Evolutionary conservation across 1,140 invertebrate species (phyloP).

Genomic region (Drosophila pandora): DNA sequence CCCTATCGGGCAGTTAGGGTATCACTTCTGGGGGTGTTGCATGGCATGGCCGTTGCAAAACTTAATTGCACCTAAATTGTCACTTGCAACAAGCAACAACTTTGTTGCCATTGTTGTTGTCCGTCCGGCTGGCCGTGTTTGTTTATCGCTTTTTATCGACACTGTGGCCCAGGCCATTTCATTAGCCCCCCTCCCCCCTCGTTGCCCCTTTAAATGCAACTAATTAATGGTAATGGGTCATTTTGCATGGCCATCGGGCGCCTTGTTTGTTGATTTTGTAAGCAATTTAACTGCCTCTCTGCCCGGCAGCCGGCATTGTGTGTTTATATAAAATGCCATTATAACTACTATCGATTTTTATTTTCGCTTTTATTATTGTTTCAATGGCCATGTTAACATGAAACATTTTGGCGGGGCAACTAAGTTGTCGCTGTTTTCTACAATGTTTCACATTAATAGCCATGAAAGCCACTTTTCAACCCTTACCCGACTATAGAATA

Average conservation of each 20-base stretch:
- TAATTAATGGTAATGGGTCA: constrained; percentile 80
- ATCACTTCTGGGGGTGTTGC: constrained; percentile 18
- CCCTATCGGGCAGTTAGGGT: neutral
- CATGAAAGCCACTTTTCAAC: neutral
- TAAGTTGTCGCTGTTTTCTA: constrained; percentile 12
- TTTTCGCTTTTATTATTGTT: constrained; percentile 10
- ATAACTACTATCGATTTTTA: constrained; percentile 57
- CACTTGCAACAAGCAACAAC: constrained; percentile 45
- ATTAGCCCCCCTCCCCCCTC: constrained; percentile 50
- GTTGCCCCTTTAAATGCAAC: constrained; percentile 67
- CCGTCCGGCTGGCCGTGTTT: constrained; percentile 31
- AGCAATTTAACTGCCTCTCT: constrained; percentile 36
- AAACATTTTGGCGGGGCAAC: constrained; percentile 29
- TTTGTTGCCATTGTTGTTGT: constrained; percentile 44
- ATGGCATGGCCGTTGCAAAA: constrained; percentile 37
- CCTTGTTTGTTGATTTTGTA: constrained; percentile 78
- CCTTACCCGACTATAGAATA: neutral
- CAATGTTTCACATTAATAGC: constrained; percentile 10
- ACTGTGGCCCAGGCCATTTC: constrained; percentile 45
- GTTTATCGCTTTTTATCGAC: constrained; percentile 67
- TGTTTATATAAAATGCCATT: constrained; percentile 28
- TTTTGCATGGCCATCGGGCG: constrained; percentile 71
- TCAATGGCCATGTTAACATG: constrained; percentile 40
- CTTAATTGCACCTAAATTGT: constrained; percentile 80
- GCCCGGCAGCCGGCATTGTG: constrained; percentile 9